phyloP scores from a whole-genome alignment of 1,140 invertebrate genomes.

The Goniozus legneri region DNA sequence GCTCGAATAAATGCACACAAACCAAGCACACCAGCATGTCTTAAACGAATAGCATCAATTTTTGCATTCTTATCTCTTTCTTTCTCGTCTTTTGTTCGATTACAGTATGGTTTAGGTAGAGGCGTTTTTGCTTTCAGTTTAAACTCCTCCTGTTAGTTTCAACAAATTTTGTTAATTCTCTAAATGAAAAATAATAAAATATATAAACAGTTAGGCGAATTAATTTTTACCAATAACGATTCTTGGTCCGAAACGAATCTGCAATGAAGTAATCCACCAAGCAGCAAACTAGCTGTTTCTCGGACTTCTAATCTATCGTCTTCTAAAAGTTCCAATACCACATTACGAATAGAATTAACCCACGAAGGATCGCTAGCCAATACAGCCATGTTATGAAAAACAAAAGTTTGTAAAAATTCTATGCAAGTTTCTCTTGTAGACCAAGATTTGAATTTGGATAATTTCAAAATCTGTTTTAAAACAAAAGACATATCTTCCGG shows the following conservation, averaged over 20 bases:
- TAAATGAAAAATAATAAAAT: slow-evolving; percentile 11
- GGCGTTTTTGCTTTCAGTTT: slow-evolving; percentile 53
- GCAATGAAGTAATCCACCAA: slow-evolving; percentile 85
- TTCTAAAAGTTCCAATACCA: slow-evolving; percentile 64
- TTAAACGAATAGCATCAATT: slow-evolving; percentile 50
- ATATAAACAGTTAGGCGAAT: slow-evolving; percentile 5
- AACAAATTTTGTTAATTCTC: not conserved
- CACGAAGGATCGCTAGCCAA: slow-evolving; percentile 60
- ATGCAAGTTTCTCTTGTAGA: slow-evolving; percentile 69
- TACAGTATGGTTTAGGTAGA: too few species aligned
- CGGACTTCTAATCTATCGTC: slow-evolving; percentile 76
- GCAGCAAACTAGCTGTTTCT: slow-evolving; percentile 74
- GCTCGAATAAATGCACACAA: slow-evolving; percentile 85
- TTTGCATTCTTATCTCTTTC: slow-evolving; percentile 41
- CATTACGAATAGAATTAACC: slow-evolving; percentile 57
- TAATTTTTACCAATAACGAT: slow-evolving; percentile 54
- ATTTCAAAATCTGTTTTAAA: slow-evolving; percentile 52
- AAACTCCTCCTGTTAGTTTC: slow-evolving; percentile 53
- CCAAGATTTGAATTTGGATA: slow-evolving; percentile 67
- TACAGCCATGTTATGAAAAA: slow-evolving; percentile 81
- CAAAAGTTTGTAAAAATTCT: slow-evolving; percentile 74
- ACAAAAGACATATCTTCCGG: slow-evolving; percentile 54
- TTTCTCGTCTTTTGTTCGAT: slow-evolving; percentile 2
- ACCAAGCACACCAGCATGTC: slow-evolving; percentile 83
- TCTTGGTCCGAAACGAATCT: slow-evolving; percentile 66